Base-by-base conservation (phyloP, 2,888 invertebrate species). In the Drosophila nr. fundita region DNA sequence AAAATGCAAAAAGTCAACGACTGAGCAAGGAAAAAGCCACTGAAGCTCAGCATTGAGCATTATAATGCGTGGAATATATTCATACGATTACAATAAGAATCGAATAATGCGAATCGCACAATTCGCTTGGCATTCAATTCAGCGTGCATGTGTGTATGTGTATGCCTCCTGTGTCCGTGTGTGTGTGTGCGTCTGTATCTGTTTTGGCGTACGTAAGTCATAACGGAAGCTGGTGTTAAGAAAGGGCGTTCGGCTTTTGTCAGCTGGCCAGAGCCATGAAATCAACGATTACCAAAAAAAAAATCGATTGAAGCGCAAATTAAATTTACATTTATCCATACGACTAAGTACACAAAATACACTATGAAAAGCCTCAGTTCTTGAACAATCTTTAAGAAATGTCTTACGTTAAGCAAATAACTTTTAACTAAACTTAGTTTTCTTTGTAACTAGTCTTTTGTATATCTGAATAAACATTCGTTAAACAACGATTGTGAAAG, bases 41-140 rank as follows among this genome's bases (percentile, higher is more conserved):
- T 86, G 87, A 76, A 86, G 82, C 83, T 77, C 74, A 69, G 73
- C 67, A 72, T 65, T 81, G 83, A 81, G 81, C 78, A 80, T 75
- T 86, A 85, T 86, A 83, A 88, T 75, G 75, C 77, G 69, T 71
- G 68, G 86, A 89, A 89, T 89, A 82, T 89, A 86, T 89, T 89
- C 87, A 86, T 86, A 65, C 76, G 87, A 89, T 89, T 84, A 89
- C 86, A 89, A 86, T 86, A 80, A 89, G 83, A 87, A 87, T 89
- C 87, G 84, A 85, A 88, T 87, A 79, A 82, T 85, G 76, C 75
- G 70, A 64, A 69, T 69, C 63, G 61, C 66, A 76, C 76, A 76
- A 76, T 78, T 78, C 76, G 66, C 57, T 66, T 68, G 61, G 30
- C 68, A 68, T 60, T 78, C 75, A 71, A 50, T 30, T 59, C 55